Base-by-base conservation (phyloP, 2,113 vertebrate genomes). In the Macquaria australasica region DNA sequence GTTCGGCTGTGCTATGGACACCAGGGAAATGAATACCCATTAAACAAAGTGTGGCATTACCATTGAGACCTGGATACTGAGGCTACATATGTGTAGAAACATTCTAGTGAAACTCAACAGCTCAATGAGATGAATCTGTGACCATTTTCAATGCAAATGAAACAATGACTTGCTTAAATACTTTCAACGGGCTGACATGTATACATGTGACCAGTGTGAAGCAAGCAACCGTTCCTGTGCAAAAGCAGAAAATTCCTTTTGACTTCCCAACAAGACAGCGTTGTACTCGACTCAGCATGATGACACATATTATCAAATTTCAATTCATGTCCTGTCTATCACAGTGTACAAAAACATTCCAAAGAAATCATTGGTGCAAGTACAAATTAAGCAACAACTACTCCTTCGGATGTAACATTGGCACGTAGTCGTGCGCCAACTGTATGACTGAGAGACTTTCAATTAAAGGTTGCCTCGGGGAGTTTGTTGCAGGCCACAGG, bases 401-500 rank as follows among this genome's bases (percentile, higher is more conserved):
- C 80, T 84, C 73, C 39, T 79, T 79, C 68, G 62, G 51, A 78
- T 62, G n/a, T 39, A 83, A 89, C 71, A 69, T 79, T 75, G 91
- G 81, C 83, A 90, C 67, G 77, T 55, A 64, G 4, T 60, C 31
- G 50, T 15, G 23, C 60, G 20, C 28, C 15, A 37, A 76, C 50
- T 51, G 75, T 67, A 53, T 63, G 59, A 76, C n/a, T 53, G 59
- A 63, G 12, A 86, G 12, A 18, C 69, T 74, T 45, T 91, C 51
- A 86, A 37, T 89, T 82, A 25, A 89, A 76, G 69, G 74, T 81
- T 21, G 75, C 91, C 84, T 90, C 74, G 0, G 80, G 58, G 59
- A 91, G 82, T 31, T 74, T 88, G 74, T 23, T 89, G 89, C 94
- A 94, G 55, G 81, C 68, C 59, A 82, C 66, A 0, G 90, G 67